These are phyloP conservation scores for Phrixothrix hirtus DNA, from an alignment of 2,888 invertebrate genomes.

Conservation along the genomic window DNA sequence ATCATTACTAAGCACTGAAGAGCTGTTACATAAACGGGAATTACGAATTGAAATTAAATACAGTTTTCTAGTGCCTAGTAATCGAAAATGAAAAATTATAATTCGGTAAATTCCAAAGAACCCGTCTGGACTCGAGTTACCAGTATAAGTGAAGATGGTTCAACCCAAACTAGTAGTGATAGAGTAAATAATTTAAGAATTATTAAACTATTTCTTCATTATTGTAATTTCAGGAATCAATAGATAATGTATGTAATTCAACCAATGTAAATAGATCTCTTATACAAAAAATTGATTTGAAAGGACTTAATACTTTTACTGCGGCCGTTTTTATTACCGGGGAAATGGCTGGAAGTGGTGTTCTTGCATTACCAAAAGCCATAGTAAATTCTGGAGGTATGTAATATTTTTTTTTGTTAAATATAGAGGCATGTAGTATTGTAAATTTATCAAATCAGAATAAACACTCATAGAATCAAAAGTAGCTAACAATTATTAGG, in stretches of 20 bases:
- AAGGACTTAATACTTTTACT: conserved; percentile 56
- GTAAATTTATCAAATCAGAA: too few species aligned
- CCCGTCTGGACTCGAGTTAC: conserved; percentile 48
- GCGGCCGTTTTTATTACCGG: conserved; percentile 69
- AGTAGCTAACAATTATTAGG: too few species aligned
- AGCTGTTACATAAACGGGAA: too few species aligned
- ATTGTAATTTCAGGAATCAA: neutral
- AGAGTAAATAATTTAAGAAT: conserved; percentile 4
- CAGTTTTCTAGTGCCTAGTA: too few species aligned
- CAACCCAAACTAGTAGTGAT: conserved; percentile 17
- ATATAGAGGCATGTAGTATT: neutral
- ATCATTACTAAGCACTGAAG: too few species aligned
- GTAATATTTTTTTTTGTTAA: neutral
- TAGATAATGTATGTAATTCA: neutral
- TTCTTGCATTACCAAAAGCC: conserved; percentile 69
- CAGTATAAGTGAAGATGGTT: conserved; percentile 42
- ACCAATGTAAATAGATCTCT: neutral
- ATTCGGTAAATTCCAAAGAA: conserved; percentile 40
- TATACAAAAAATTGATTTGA: conserved; percentile 15
- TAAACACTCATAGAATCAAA: too few species aligned
- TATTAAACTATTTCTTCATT: neutral
- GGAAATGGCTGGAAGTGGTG: conserved; percentile 74
- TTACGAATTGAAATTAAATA: too few species aligned
- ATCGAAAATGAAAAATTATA: conserved; percentile 37
- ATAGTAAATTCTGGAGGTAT: conserved; percentile 63